Evolutionary conservation across 2,113 vertebrate genomes (phyloP).

Genomic region (Ctenomys sociabilis): DNA sequence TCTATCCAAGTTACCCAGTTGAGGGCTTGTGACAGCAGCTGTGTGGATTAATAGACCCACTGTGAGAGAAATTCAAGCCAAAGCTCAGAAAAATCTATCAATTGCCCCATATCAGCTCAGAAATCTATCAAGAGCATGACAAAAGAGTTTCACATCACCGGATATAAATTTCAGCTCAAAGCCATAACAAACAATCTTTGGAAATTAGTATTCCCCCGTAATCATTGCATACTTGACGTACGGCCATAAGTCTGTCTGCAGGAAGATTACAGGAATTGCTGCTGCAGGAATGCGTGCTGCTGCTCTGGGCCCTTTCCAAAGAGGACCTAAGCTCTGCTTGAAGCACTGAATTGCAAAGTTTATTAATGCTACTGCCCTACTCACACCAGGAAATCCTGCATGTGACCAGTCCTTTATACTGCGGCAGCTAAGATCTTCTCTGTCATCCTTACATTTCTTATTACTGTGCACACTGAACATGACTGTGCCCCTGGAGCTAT

Average conservation of each 20-base stretch:
- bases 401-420: background rate
- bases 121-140: background rate
- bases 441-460: background rate
- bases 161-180: background rate
- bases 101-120: background rate
- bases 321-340: background rate
- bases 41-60: rapidly evolving
- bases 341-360: background rate
- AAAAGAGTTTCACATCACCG: background rate
- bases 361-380: background rate
- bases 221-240: background rate
- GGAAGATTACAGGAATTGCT: background rate
- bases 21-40: background rate
- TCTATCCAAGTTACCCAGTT: rapidly evolving
- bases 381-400: background rate
- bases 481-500: background rate
- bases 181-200: background rate
- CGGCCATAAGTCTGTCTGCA: background rate
- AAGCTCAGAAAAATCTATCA: background rate
- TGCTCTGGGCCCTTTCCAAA: background rate
- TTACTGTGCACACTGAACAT: background rate
- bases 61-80: background rate
- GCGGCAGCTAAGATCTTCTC: background rate
- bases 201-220: background rate
- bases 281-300: background rate